phyloP scores from a whole-genome alignment of 2,113 vertebrate species.

The Chauna torquata region DNA sequence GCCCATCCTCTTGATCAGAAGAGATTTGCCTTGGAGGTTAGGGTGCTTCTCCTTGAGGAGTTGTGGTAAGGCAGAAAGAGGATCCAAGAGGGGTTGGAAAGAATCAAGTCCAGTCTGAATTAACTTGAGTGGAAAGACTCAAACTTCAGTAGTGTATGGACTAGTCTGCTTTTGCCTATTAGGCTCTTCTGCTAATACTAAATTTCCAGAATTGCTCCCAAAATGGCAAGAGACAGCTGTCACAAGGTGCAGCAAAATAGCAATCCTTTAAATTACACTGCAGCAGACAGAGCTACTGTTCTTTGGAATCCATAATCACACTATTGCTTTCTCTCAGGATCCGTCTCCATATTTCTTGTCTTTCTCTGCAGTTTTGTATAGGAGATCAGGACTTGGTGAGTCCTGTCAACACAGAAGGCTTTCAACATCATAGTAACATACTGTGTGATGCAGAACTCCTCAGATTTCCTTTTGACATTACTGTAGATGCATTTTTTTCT shows the following conservation, averaged over 20 bases:
- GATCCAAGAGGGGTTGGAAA: neutral
- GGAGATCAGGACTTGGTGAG: neutral
- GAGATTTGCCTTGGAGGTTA: neutral
- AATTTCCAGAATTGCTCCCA: neutral
- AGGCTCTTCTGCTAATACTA: neutral
- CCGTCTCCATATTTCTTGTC: neutral
- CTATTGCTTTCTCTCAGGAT: neutral
- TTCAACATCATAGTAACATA: neutral
- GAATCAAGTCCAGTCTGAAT: neutral
- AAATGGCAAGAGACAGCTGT: neutral
- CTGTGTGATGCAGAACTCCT: neutral
- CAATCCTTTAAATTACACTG: neutral
- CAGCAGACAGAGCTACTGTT: neutral
- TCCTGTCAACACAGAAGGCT: neutral
- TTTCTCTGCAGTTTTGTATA: neutral
- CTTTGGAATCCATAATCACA: rapidly evolving
- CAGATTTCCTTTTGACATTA: neutral
- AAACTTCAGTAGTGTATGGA: neutral
- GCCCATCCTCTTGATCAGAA: neutral
- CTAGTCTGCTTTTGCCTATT: neutral
- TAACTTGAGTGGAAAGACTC: neutral
- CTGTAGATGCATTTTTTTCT: neutral
- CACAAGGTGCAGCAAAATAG: neutral
- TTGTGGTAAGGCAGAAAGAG: neutral
- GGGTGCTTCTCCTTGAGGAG: neutral